These are phyloP conservation scores for Chironomus tepperi DNA, from an alignment of 1,140 invertebrate species.

Conservation along the genomic window DNA sequence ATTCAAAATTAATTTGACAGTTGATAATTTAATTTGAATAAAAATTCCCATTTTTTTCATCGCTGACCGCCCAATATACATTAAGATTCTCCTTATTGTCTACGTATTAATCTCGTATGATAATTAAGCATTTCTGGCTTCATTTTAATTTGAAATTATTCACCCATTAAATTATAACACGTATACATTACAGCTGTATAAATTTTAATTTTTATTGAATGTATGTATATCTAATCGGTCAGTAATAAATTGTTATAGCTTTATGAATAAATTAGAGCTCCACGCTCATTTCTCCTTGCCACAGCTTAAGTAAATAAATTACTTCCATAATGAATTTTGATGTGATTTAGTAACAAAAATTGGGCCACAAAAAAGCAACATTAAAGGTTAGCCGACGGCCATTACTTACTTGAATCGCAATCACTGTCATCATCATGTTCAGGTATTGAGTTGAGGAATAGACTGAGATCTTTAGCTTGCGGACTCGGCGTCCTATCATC, in stretches of 20 bases:
- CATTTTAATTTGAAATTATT: conserved; percentile 24
- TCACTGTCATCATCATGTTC: background rate
- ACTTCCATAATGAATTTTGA: conserved; percentile 3
- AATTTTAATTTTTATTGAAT: background rate
- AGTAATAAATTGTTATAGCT: conserved; percentile 12
- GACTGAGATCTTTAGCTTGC: background rate
- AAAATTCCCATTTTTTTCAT: too few relatives aligned
- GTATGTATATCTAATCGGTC: conserved; percentile 23
- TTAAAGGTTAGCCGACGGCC: background rate
- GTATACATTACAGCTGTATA: background rate
- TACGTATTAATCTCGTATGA: conserved; percentile 3
- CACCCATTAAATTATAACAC: conserved; percentile 24
- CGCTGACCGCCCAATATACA: too few relatives aligned
- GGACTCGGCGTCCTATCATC: background rate
- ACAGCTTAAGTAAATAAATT: background rate
- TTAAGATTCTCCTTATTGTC: too few relatives aligned
- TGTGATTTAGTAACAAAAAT: conserved; percentile 1
- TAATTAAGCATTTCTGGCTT: conserved; percentile 21
- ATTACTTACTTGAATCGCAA: conserved; percentile 4
- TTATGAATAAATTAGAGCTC: conserved; percentile 12
- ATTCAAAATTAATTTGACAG: too few relatives aligned
- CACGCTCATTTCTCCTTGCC: conserved; percentile 4
- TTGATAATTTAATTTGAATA: too few relatives aligned
- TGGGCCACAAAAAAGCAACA: background rate
- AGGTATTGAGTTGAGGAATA: background rate